A percentile compares a stretch with the other conserved stretches of the same genome.
These are phyloP conservation scores for Crossaster papposus DNA, from an alignment of 53 echinoderm and acorn worm genomes.

Conservation along the genomic window DNA sequence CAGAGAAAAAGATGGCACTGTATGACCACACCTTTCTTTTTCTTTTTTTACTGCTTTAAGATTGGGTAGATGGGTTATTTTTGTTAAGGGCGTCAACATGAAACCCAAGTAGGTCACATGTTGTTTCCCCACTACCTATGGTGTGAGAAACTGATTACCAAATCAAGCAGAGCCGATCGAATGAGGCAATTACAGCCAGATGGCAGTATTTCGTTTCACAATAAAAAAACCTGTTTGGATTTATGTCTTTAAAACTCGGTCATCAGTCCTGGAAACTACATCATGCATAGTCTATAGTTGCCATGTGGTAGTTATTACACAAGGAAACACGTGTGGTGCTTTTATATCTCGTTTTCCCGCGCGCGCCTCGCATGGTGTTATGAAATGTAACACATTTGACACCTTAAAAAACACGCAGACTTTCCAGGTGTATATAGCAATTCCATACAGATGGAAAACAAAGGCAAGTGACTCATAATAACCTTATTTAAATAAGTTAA, in stretches of 20 bases:
- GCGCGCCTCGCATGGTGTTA: no score
- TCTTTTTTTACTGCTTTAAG: no score
- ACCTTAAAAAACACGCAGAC: no score
- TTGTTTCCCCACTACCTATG: background rate
- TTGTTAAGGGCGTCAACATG: background rate
- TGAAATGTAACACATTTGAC: no score
- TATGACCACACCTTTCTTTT: no score
- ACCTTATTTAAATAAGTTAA: no score
- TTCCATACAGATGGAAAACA: no score
- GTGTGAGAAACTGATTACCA: background rate
- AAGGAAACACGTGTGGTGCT: background rate
- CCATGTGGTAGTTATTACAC: background rate
- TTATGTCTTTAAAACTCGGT: background rate
- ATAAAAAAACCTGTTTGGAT: background rate
- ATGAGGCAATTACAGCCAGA: conserved; percentile 23
- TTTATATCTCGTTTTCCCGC: no score
- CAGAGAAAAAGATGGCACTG: no score
- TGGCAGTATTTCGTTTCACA: conserved; percentile 18
- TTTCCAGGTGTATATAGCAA: no score
- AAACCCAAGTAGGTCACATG: background rate
- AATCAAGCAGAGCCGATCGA: background rate
- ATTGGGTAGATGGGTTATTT: background rate
- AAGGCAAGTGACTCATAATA: no score
- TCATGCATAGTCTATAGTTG: background rate
- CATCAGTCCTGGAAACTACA: background rate